Evolutionary conservation across 2,888 invertebrate species (phyloP), one percentile per base, ranked within the genome.

Genomic region (Rhagium mordax): DNA sequence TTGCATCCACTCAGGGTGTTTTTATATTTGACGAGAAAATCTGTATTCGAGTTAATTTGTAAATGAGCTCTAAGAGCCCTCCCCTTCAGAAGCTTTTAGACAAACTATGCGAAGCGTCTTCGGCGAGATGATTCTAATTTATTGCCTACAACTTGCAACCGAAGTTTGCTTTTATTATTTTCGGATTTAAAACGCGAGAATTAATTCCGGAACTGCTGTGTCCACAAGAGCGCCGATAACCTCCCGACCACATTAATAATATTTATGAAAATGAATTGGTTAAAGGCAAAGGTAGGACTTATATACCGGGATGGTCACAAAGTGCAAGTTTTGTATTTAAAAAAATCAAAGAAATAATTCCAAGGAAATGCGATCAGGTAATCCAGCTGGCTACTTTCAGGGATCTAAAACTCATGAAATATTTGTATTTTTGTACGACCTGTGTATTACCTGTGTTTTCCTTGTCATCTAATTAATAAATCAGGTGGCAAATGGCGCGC

Each of bases 121-220:
- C 41, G 4, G 49, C 16, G 29, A 55, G n/a, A 27, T 13, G 29
- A 53, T 27, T 29, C 21, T 13, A 33, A 65, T 53, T 65, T 65
- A 65, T 53, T 33, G 65, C 53, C 33, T 48, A 61, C n/a, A 51
- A 33, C 15, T 29, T 29, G 7, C 10, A 24, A 13, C 1, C 16
- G 29, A 64, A 49, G 48, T 64, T 64, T 27, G 29, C 49, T 3
- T 64, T 64, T 49, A 20, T 49, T 49, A 64, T 64, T 64, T 64
- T 27, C 27, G 5, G 20, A 49, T 64, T 24, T 27, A 48, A 7
- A 64, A 64, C 27, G 27, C 15, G 24, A 8, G 62, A 62, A 64
- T 49, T 24, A 49, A 16, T 16, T 20, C 21, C 16, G 18, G 41
- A 41, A 41, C n/a, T 41, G 41, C 41, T 41, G 41, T 41, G n/a